Evolutionary conservation across 2,888 invertebrate genomes (phyloP).

Genomic region (Notodonta ziczac): DNA sequence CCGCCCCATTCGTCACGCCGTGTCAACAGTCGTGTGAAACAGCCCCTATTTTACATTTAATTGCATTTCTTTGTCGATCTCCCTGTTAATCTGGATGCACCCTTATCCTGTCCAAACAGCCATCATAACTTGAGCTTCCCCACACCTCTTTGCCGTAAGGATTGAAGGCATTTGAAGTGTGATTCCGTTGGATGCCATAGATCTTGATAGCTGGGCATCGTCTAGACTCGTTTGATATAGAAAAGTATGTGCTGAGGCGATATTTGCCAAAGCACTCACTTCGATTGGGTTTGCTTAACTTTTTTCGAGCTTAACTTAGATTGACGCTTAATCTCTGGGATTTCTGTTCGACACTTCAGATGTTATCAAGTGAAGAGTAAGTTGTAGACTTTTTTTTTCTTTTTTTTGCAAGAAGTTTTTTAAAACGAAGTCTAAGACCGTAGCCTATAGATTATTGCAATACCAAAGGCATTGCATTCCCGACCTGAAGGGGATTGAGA

Average conservation of each 20-base stretch:
- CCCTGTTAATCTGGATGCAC: constrained; percentile 80
- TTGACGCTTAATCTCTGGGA: constrained; percentile 20
- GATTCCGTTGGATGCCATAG: constrained; percentile 15
- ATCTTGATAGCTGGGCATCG: constrained; percentile 47
- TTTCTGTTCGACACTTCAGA: background rate
- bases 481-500: too few relatives aligned
- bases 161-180: constrained; percentile 6
- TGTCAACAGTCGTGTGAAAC: constrained; percentile 81
- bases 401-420: too few relatives aligned
- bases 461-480: too few relatives aligned
- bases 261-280: constrained; percentile 75
- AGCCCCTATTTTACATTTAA: constrained; percentile 84
- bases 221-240: constrained; percentile 76
- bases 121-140: constrained; percentile 43
- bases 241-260: constrained; percentile 69
- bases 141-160: constrained; percentile 13
- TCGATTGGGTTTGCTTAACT: constrained; percentile 63
- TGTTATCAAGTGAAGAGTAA: background rate
- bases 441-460: too few relatives aligned
- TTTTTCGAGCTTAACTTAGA: constrained; percentile 46
- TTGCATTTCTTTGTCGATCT: constrained; percentile 84
- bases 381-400: too few relatives aligned
- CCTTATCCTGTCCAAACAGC: constrained; percentile 63
- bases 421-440: too few relatives aligned
- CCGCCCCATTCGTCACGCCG: constrained; percentile 74